Base-by-base conservation (phyloP, 2,113 vertebrate genomes). In the Bambusicola thoracicus region DNA sequence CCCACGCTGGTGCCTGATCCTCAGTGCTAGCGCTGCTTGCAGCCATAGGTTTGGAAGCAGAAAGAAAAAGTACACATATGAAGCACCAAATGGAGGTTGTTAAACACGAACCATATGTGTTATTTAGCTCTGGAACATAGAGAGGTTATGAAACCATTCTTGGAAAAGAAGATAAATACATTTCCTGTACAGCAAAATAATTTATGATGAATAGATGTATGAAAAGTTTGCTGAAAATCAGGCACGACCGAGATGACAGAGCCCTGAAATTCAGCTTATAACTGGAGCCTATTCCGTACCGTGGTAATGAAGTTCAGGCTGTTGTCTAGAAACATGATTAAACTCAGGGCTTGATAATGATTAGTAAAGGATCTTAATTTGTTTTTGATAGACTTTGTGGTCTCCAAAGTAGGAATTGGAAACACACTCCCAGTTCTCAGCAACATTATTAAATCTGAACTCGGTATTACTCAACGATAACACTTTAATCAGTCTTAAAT, bases 1-100 rank as follows among this genome's bases (percentile, higher is more conserved):
- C 91, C 88, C 94, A 95, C 58, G 53, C 73, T 70, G 72, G 68
- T 78, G 69, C 68, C 91, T 96, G 77, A 92, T 95, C 95, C 91
- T 40, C 66, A n/a, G 40, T 55, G 93, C 12, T 29, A 80, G 87
- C 48, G 70, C 84, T 76, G 40, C 59, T 75, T 80, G 73, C 85
- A 94, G 87, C 93, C 94, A 44, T 29, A 67, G 16, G 68, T 65
- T 87, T 92, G 75, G 87, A 88, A 95, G 74, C n/a, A 18, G 36
- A 79, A 73, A 70, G 62, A 76, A 74, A 69, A 94, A 95, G 79
- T 73, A 85, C 65, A 53, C 58, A 94, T 79, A 93, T 7, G 93
- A 95, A 81, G 44, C 70, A 36, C 63, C 49, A 89, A 92, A 73
- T 63, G 81, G 93, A 94, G 81, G 90, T 92, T 88, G 94, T 94